These are phyloP conservation scores for Selene dorsalis DNA, from an alignment of 2,797 vertebrate species.

Conservation along the genomic window DNA sequence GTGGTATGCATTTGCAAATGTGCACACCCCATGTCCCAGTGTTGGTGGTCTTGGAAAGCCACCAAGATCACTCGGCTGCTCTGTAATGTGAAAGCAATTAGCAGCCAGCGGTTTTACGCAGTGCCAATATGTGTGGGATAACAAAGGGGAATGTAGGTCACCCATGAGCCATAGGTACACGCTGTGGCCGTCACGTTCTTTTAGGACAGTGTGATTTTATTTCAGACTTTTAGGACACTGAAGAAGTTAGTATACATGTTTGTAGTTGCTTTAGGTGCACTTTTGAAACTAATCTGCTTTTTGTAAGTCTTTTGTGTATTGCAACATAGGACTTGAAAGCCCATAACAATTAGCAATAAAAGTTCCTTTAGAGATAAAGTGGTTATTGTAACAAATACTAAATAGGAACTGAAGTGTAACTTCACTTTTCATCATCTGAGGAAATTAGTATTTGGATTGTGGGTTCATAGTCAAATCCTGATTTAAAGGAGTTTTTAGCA, in stretches of 20 bases:
- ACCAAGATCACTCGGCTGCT: slow-evolving; percentile 87
- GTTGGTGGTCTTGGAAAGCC: slow-evolving; percentile 92
- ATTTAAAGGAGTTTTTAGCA: slow-evolving; percentile 44
- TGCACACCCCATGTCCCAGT: slow-evolving; percentile 77
- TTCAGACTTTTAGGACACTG: neutral
- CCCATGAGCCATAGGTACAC: slow-evolving; percentile 53
- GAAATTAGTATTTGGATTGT: slow-evolving; percentile 20
- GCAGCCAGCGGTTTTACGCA: slow-evolving; percentile 85
- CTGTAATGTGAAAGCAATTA: slow-evolving; percentile 94
- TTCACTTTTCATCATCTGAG: neutral
- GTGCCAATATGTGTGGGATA: slow-evolving; percentile 80
- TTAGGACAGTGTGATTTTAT: neutral
- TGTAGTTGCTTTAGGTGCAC: neutral
- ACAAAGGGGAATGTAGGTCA: slow-evolving; percentile 79
- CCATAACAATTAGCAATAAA: slow-evolving; percentile 3
- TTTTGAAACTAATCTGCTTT: slow-evolving; percentile 3
- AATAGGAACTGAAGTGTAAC: neutral
- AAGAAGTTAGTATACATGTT: neutral
- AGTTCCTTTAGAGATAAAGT: neutral
- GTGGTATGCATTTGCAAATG: slow-evolving; percentile 62
- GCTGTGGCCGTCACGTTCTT: slow-evolving; percentile 20
- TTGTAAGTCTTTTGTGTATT: neutral
- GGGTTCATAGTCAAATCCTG: slow-evolving; percentile 33
- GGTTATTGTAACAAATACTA: neutral
- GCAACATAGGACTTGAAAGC: neutral